Base-by-base conservation (phyloP, 2,797 vertebrate genomes). In the Schizopygopsis malacanthus region DNA sequence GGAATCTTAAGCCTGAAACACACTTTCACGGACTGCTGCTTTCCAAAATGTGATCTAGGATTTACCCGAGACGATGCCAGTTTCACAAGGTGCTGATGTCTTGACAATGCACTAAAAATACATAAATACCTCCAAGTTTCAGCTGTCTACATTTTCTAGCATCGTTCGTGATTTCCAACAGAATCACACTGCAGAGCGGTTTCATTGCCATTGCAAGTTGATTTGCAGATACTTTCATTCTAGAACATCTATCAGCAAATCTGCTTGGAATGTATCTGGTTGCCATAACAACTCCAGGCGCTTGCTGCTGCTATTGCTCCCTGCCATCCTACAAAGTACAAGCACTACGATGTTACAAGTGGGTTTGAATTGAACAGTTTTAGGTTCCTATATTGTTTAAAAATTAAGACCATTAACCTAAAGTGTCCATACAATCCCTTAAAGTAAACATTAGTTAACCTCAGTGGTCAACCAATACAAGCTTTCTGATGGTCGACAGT, bases 161-260 rank as follows among this genome's bases (percentile, higher is more conserved):
- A 59, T 43, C 4, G 4, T 63, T 80, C 4, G 63, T n/a, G 33
- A 28, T 16, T 81, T 6, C 16, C 63, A 81, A n/a, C 8, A 45
- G 56, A 65, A 63, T 79, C 39, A 61, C 54, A 61, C 22, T 18
- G 54, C 54, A 79, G 54, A 61, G 59, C 22, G 20, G n/a, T 65
- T 47, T 65, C 61, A 13, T 63, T 47, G 78, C n/a, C 59, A 4
- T 20, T 33, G 59, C 56, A 80, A 80, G 78, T 25, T 80, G 59
- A 22, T 80, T 63, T 47, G 56, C 39, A 0, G n/a, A 80, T 63
- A 65, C 25, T 41, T 80, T 79, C n/a, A 65, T 47, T 80, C 59
- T 56, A 77, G 50, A 77, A 77, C 73, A 76, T 54, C 73, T 33
- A 63, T 79, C 78, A 63, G 78, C 41, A 79, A 79, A 61, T 79